Percentiles rank a stretch among this genome's conserved stretches.
Conservation (phyloP, 2,797 vertebrate genomes). For the Threskiornis aethiopicus region DNA sequence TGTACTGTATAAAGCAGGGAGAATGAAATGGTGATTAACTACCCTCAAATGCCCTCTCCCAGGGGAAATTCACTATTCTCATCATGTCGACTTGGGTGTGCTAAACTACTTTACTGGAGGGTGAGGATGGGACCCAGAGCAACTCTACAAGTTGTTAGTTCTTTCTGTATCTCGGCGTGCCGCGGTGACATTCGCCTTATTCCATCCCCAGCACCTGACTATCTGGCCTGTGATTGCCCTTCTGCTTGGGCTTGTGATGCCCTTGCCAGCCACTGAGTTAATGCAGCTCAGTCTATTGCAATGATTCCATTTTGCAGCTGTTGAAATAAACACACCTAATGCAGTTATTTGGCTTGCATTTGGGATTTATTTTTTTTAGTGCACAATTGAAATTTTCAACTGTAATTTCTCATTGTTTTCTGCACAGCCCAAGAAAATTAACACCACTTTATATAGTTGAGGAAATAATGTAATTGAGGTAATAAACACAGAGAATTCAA, state of each 20-base stretch:
- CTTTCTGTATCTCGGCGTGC: background rate
- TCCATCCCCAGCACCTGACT: background rate
- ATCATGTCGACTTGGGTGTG: background rate
- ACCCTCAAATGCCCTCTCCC: background rate
- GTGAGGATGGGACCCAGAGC: background rate
- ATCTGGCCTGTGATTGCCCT: background rate
- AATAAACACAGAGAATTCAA: background rate
- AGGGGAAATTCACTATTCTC: background rate
- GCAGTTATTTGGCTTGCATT: background rate
- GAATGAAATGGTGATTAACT: background rate
- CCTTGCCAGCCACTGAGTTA: background rate
- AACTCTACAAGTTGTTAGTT: background rate
- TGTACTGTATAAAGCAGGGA: background rate
- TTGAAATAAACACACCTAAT: background rate
- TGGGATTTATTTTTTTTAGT: background rate
- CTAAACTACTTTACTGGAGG: background rate
- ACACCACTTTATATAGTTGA: background rate
- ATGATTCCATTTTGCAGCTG: background rate
- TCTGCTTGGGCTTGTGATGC: background rate
- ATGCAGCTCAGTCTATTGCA: background rate
- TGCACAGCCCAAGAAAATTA: background rate
- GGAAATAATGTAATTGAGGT: background rate
- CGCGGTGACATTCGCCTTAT: background rate
- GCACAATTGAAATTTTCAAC: background rate
- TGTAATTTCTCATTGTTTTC: background rate